phyloP scores from a whole-genome alignment of 2,797 vertebrate species.

The Gephyroberyx darwinii region DNA sequence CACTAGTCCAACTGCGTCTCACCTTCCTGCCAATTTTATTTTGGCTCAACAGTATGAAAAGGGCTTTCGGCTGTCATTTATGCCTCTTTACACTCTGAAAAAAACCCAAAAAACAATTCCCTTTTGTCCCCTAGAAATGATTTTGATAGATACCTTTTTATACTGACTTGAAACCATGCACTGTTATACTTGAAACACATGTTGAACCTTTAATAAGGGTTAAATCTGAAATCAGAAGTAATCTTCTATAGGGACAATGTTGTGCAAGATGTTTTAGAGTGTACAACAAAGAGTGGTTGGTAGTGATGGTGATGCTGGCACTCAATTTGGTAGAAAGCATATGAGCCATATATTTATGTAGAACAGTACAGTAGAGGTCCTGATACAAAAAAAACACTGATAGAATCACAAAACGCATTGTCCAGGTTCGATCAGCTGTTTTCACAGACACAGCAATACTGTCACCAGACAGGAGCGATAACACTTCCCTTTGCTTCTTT shows the following conservation, averaged over 20 bases:
- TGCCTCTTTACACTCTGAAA: background rate
- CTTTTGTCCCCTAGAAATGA: constrained; percentile 7
- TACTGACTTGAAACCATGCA: constrained; percentile 41
- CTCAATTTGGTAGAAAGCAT: constrained; percentile 24
- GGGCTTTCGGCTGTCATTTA: background rate
- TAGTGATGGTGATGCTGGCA: constrained; percentile 23
- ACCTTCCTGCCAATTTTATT: background rate
- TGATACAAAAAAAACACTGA: constrained; percentile 37
- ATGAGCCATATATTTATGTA: constrained; percentile 27
- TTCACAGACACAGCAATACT: background rate
- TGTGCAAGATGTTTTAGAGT: constrained; percentile 7
- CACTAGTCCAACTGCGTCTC: no score
- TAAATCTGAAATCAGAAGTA: constrained; percentile 1
- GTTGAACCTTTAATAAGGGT: constrained; percentile 8
- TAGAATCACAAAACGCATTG: constrained; percentile 23
- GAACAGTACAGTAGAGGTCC: constrained; percentile 47
- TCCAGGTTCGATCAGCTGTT: constrained; percentile 32
- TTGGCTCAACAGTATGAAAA: constrained; percentile 8
- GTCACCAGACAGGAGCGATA: constrained; percentile 13
- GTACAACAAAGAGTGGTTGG: background rate
- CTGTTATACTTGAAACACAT: constrained; percentile 25
- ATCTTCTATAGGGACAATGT: background rate
- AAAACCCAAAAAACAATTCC: background rate
- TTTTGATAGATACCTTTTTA: constrained; percentile 11
- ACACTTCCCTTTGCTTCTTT: constrained; percentile 25